Percentiles rank a stretch among this genome's conserved stretches.
These are phyloP conservation scores for Lithosia quadra DNA, from an alignment of 2,888 invertebrate species.

Conservation along the genomic window DNA sequence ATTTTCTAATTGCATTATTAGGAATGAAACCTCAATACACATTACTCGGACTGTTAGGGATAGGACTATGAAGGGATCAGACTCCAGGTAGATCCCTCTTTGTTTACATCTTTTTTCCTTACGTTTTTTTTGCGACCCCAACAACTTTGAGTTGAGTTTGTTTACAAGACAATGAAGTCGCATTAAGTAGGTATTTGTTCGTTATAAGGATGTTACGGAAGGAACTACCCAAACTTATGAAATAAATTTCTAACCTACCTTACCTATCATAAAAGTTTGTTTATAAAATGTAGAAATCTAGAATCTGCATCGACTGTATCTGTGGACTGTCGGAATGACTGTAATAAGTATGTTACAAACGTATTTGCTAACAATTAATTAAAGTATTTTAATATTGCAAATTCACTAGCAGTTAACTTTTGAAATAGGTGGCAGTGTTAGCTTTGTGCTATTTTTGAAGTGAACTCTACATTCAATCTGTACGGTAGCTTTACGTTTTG, in stretches of 20 bases:
- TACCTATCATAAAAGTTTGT: neutral
- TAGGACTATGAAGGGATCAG: conserved; percentile 28
- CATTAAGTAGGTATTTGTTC: neutral
- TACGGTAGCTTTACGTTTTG: conserved; percentile 39
- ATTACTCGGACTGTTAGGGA: conserved; percentile 13
- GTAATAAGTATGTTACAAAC: neutral
- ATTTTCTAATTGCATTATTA: conserved; percentile 1
- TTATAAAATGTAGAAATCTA: neutral
- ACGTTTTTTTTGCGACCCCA: conserved; percentile 29
- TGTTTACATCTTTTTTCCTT: conserved; percentile 48
- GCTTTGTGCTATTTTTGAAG: conserved; percentile 52
- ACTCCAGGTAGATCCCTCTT: conserved; percentile 55
- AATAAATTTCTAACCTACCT: no score
- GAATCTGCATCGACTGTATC: neutral
- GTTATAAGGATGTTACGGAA: neutral
- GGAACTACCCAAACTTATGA: neutral
- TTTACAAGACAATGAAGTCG: conserved; percentile 13
- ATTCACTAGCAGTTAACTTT: conserved; percentile 27
- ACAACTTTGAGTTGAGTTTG: conserved; percentile 27
- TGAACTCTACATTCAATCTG: conserved; percentile 44
- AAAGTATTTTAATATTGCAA: neutral
- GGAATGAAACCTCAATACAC: conserved; percentile 16
- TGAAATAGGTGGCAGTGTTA: conserved; percentile 33
- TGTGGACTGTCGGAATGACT: no score
- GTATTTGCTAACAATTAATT: neutral